Percentiles rank a stretch among this genome's conserved stretches.
Conservation (phyloP, 2,888 invertebrate genomes). For the Agapostemon virescens region DNA sequence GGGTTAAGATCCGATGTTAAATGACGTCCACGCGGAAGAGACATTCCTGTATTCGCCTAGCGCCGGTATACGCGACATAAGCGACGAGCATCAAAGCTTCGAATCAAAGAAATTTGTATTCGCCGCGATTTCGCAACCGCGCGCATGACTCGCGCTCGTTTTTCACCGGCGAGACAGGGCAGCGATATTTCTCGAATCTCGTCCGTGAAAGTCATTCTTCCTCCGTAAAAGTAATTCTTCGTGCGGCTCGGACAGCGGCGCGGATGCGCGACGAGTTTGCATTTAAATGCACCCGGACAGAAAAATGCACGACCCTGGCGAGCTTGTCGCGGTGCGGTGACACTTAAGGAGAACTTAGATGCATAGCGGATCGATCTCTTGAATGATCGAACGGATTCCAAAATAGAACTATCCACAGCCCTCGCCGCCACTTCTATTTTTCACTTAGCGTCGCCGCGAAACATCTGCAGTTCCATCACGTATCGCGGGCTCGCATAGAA, state of each 20-base stretch:
- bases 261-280: constrained; percentile 20
- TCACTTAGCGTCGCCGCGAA: constrained; percentile 4
- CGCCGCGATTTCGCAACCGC: constrained; percentile 16
- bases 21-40: too few species aligned
- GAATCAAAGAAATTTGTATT: constrained; percentile 17
- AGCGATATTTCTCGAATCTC: constrained; percentile 23
- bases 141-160: constrained; percentile 12
- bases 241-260: not conserved
- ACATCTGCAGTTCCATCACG: constrained; percentile 28
- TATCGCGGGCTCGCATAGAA: constrained; percentile 20
- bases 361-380: not conserved
- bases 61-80: not conserved
- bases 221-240: constrained; percentile 11
- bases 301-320: constrained; percentile 22
- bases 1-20: too few species aligned
- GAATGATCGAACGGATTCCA: constrained; percentile 7
- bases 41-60: not conserved
- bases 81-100: not conserved
- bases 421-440: constrained; percentile 20
- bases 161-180: constrained; percentile 19
- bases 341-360: constrained; percentile 7
- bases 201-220: constrained; percentile 11
- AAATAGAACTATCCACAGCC: constrained; percentile 10
- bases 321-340: not conserved
- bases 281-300: constrained; percentile 34